These are phyloP conservation scores for Disparrhopalites patrizii DNA, from an alignment of 2,888 invertebrate genomes.

Conservation along the genomic window DNA sequence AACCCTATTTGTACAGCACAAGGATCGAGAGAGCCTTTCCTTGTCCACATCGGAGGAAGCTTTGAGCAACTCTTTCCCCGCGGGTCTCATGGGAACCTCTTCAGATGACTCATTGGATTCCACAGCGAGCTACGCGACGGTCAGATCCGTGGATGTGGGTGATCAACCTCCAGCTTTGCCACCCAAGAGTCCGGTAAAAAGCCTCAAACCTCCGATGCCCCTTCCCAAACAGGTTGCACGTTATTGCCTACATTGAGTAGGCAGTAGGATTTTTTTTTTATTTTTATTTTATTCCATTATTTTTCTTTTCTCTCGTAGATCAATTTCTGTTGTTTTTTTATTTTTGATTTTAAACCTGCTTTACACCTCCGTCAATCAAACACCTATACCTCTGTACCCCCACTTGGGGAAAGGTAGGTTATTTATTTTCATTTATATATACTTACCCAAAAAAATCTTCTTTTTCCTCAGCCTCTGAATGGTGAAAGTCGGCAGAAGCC, in stretches of 20 bases:
- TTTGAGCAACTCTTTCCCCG: constrained; percentile 21
- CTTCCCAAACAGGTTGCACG: constrained; percentile 27
- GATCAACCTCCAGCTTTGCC: constrained; percentile 29
- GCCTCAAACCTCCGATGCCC: constrained; percentile 29
- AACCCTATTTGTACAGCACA: constrained; percentile 5
- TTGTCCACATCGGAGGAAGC: constrained; percentile 32
- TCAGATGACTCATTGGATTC: constrained; percentile 48
- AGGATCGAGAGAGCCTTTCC: constrained; percentile 30
- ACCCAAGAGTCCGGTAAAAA: constrained; percentile 27
- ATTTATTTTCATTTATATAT: too few species aligned
- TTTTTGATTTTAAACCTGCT: too few species aligned
- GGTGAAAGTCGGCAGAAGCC: constrained; percentile 7
- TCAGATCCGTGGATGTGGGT: constrained; percentile 42
- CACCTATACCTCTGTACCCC: too few species aligned
- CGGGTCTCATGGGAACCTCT: constrained; percentile 36
- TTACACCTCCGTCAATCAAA: too few species aligned
- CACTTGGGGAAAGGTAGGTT: too few species aligned
- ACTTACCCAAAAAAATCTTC: too few species aligned
- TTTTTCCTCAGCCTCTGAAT: not conserved
- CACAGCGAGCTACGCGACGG: constrained; percentile 47
- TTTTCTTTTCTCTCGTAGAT: not conserved
- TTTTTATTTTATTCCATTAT: too few species aligned
- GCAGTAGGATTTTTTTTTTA: constrained; percentile 16
- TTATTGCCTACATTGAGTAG: constrained; percentile 1
- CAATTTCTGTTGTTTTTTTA: not conserved